Percentiles rank a stretch among this genome's conserved stretches.
Evolutionary conservation across 2,888 invertebrate species (phyloP).

Genomic region (Lamproptera curius): DNA sequence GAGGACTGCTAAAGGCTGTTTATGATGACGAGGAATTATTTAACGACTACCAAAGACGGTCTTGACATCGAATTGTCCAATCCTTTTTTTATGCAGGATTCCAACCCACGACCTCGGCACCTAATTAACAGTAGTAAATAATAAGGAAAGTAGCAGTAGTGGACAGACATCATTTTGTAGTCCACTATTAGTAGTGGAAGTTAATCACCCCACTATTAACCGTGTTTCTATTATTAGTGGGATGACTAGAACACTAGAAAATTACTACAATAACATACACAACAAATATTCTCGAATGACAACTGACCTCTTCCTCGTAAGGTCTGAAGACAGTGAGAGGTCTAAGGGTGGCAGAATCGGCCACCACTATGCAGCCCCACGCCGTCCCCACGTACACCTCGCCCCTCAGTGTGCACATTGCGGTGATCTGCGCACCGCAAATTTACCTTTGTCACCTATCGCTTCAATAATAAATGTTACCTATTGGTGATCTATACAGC

Average conservation of each 20-base stretch:
- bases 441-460: slow-evolving; percentile 36
- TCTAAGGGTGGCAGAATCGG: slow-evolving; percentile 86
- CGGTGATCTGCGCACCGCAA: slow-evolving; percentile 77
- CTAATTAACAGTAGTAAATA: too few relatives aligned
- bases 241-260: not conserved
- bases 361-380: slow-evolving; percentile 95
- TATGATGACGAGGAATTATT: too few relatives aligned
- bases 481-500: too few relatives aligned
- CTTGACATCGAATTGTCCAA: too few relatives aligned
- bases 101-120: too few relatives aligned
- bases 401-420: slow-evolving; percentile 81
- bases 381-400: slow-evolving; percentile 95
- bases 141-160: too few relatives aligned
- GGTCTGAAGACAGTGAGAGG: slow-evolving; percentile 96
- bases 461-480: too few relatives aligned
- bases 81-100: too few relatives aligned
- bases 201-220: not conserved
- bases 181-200: too few relatives aligned
- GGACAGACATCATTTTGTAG: too few relatives aligned
- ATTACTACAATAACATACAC: not conserved
- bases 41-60: too few relatives aligned
- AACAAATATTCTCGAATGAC: not conserved
- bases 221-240: not conserved
- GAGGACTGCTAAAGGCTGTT: too few relatives aligned
- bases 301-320: slow-evolving; percentile 86